phyloP scores from a whole-genome alignment of 2,888 invertebrate species.

The Cynaeus angustus region DNA sequence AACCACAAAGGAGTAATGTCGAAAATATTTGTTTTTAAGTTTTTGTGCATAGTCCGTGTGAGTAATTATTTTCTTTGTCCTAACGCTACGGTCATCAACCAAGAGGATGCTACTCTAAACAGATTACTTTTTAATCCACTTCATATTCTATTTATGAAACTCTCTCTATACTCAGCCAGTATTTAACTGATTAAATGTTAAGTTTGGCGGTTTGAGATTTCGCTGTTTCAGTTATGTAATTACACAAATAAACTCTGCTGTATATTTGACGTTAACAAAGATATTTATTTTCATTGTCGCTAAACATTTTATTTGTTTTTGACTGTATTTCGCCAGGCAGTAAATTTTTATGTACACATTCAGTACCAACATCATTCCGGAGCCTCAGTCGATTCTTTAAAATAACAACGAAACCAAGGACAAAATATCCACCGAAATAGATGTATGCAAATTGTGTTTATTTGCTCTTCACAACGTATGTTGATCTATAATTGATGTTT shows the following conservation, averaged over 20 bases:
- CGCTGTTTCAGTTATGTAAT: background rate
- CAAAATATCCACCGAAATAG: slow-evolving; percentile 12
- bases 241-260: background rate
- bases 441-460: slow-evolving; percentile 27
- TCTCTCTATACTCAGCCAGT: too few relatives aligned
- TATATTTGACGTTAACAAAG: background rate
- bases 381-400: slow-evolving; percentile 21
- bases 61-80: slow-evolving; percentile 8
- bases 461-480: slow-evolving; percentile 18
- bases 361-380: slow-evolving; percentile 6
- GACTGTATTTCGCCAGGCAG: slow-evolving; percentile 2
- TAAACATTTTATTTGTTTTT: slow-evolving; percentile 12
- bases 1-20: slow-evolving; percentile 12
- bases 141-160: too few relatives aligned
- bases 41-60: background rate
- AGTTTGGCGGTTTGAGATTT: too few relatives aligned
- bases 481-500: slow-evolving; percentile 29
- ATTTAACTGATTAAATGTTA: background rate
- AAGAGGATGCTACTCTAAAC: background rate
- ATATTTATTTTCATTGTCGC: slow-evolving; percentile 1
- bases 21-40: slow-evolving; percentile 4
- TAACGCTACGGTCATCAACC: background rate
- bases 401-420: slow-evolving; percentile 7
- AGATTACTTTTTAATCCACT: background rate
- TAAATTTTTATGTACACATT: slow-evolving; percentile 21